Conservation (phyloP, 2,113 vertebrate species). For the Macrotus californicus region DNA sequence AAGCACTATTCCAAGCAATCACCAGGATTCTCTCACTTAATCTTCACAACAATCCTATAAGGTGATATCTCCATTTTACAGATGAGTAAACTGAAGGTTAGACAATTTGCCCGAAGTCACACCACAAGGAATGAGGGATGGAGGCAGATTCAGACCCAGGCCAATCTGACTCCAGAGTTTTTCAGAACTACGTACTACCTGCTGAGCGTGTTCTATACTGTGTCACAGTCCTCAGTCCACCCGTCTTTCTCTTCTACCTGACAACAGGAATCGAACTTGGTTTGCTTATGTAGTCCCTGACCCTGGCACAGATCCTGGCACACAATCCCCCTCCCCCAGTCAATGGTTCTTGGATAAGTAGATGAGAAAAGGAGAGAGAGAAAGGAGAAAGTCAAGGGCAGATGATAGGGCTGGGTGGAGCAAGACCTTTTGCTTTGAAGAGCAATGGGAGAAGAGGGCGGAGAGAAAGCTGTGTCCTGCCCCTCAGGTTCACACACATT, state of each 20-base stretch:
- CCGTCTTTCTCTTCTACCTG: neutral
- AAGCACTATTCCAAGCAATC: neutral
- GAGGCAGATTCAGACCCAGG: neutral
- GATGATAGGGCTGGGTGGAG: neutral
- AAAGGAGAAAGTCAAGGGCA: neutral
- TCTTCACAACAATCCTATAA: neutral
- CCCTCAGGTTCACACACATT: neutral
- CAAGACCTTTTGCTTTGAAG: neutral
- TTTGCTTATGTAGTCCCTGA: neutral
- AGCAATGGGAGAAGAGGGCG: neutral
- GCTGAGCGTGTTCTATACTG: neutral
- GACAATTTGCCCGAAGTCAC: neutral
- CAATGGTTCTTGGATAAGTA: neutral
- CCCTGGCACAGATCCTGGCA: neutral
- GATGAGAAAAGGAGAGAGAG: neutral
- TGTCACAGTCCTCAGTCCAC: neutral
- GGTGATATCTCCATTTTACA: neutral
- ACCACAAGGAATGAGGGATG: neutral
- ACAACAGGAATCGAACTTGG: neutral
- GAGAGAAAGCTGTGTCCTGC: neutral
- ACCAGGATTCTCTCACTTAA: slow-evolving; percentile 27
- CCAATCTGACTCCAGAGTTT: neutral
- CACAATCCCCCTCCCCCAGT: neutral
- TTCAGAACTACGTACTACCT: neutral
- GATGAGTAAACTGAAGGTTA: slow-evolving; percentile 13